Evolutionary conservation across 1,140 invertebrate species (phyloP).

Genomic region (Drosophila gunungcola): DNA sequence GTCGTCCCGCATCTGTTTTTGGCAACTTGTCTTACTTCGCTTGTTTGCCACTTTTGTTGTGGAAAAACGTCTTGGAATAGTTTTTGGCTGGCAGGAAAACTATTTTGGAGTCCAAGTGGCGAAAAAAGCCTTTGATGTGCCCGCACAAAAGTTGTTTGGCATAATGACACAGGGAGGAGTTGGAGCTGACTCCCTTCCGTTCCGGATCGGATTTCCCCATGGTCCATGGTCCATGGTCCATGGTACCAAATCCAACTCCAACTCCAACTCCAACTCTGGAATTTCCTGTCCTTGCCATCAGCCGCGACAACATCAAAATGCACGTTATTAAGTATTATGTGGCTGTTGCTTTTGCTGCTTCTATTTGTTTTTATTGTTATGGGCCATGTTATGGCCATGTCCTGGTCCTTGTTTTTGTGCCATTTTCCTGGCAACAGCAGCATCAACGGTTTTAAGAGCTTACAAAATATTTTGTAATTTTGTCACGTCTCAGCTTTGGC

Average conservation of each 20-base stretch:
- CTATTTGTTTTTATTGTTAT: constrained; percentile 80
- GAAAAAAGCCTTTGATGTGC: constrained; percentile 38
- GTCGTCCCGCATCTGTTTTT: constrained; percentile 13
- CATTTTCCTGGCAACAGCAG: constrained; percentile 40
- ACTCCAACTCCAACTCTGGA: constrained; percentile 10
- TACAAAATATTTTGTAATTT: constrained; percentile 80
- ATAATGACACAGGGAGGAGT: constrained; percentile 4
- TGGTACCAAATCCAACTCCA: background rate
- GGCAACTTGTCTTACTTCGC: constrained; percentile 17
- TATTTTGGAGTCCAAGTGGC: constrained; percentile 46
- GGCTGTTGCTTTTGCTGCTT: constrained; percentile 36
- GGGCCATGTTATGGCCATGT: constrained; percentile 73
- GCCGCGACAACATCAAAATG: constrained; percentile 71
- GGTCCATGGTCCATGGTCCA: background rate
- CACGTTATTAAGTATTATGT: constrained; percentile 78
- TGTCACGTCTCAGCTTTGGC: constrained; percentile 81
- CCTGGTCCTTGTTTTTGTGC: constrained; percentile 44
- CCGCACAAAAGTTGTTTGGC: constrained; percentile 23
- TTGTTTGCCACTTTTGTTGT: constrained; percentile 43
- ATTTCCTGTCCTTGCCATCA: constrained; percentile 13
- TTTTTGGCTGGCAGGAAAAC: constrained; percentile 33
- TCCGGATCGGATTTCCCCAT: background rate
- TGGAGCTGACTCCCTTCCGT: background rate
- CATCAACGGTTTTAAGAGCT: constrained; percentile 76
- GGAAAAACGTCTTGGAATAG: constrained; percentile 33